phyloP scores from a whole-genome alignment of 2,113 vertebrate genomes.

The Gracilinanus agilis region DNA sequence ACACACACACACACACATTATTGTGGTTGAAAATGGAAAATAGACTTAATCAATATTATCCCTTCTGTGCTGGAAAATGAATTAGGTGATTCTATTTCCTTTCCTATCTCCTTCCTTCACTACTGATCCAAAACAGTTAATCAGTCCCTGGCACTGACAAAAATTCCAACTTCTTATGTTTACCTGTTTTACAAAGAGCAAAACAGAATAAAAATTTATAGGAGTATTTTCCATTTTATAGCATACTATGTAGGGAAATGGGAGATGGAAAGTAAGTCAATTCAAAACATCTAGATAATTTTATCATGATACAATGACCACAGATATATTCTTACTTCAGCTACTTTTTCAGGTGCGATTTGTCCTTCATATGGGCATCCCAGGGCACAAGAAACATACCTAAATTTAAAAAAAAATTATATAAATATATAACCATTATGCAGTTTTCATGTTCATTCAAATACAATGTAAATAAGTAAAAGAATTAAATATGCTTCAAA shows the following conservation, averaged over 20 bases:
- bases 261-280: constrained; percentile 6
- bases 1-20: no score
- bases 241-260: background rate
- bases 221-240: fast-evolving
- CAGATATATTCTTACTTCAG: constrained; percentile 87
- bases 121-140: background rate
- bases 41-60: background rate
- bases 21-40: background rate
- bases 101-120: background rate
- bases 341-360: constrained; percentile 89
- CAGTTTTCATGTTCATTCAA: background rate
- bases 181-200: background rate
- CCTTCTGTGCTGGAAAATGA: background rate
- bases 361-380: constrained; percentile 95
- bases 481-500: constrained; percentile 39
- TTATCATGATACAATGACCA: constrained; percentile 55
- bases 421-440: background rate
- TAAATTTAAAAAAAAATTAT: constrained; percentile 80
- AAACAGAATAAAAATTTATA: background rate
- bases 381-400: constrained; percentile 95
- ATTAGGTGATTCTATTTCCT: background rate
- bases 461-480: constrained; percentile 9
- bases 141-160: background rate
- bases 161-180: background rate
- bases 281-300: constrained; percentile 11